A percentile compares a stretch with the other conserved stretches of the same genome.
Evolutionary conservation across 2,888 invertebrate genomes (phyloP).

Genomic region (Drosophila imparisetae): DNA sequence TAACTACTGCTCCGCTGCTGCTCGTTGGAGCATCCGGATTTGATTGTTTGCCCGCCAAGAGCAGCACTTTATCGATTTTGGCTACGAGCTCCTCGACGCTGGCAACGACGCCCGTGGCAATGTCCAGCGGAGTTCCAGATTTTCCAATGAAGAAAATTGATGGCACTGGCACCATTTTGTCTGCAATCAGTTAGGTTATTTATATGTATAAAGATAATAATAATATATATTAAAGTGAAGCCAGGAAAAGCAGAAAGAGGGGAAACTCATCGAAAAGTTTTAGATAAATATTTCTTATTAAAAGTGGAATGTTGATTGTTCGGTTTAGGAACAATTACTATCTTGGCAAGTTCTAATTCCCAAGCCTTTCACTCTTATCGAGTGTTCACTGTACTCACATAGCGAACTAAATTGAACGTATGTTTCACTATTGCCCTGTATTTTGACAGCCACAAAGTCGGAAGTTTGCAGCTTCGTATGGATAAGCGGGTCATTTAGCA

Average conservation of each 20-base stretch:
- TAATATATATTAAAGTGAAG: neutral
- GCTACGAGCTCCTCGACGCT: slow-evolving; percentile 87
- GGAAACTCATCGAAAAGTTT: too few relatives aligned
- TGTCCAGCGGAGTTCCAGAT: slow-evolving; percentile 92
- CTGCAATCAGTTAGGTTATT: slow-evolving; percentile 82
- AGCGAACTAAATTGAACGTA: slow-evolving; percentile 88
- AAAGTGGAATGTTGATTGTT: neutral
- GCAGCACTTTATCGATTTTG: slow-evolving; percentile 88
- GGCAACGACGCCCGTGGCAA: slow-evolving; percentile 88
- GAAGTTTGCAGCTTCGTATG: slow-evolving; percentile 86
- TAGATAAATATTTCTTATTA: neutral
- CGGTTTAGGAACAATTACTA: neutral
- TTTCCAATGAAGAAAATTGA: slow-evolving; percentile 94
- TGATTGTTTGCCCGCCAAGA: slow-evolving; percentile 50
- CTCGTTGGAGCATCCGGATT: slow-evolving; percentile 13
- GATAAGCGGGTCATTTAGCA: slow-evolving; percentile 88
- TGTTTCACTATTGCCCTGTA: slow-evolving; percentile 90
- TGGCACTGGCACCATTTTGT: slow-evolving; percentile 91
- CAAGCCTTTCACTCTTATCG: too few relatives aligned
- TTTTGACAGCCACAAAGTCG: slow-evolving; percentile 91
- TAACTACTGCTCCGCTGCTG: neutral
- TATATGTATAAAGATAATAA: neutral
- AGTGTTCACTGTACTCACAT: slow-evolving; percentile 49
- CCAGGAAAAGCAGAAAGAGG: neutral
- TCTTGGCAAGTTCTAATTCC: neutral